phyloP scores from a whole-genome alignment of 2,888 invertebrate genomes.

The Melinaea marsaeus region DNA sequence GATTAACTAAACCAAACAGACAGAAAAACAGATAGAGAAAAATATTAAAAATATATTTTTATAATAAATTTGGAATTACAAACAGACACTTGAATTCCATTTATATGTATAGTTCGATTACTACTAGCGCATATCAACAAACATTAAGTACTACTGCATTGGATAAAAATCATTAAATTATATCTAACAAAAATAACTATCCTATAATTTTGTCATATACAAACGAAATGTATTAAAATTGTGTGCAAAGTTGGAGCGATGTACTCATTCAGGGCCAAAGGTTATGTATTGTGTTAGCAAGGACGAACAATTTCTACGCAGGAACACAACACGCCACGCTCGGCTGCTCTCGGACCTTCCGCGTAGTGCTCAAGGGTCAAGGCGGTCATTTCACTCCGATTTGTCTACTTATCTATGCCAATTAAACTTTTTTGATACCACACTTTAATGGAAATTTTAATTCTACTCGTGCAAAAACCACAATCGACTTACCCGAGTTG shows the following conservation, averaged over 20 bases:
- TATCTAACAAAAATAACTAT: too few species aligned
- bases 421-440: conserved; percentile 30
- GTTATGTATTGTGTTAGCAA: conserved; percentile 52
- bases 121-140: too few species aligned
- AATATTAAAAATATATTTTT: too few species aligned
- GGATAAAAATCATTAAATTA: too few species aligned
- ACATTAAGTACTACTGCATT: too few species aligned
- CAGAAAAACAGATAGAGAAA: too few species aligned
- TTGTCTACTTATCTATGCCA: conserved; percentile 30
- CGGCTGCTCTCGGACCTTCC: conserved; percentile 65
- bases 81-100: too few species aligned
- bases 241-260: conserved; percentile 2
- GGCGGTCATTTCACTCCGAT: conserved; percentile 39
- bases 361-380: conserved; percentile 51
- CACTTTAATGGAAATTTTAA: conserved; percentile 19
- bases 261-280: conserved; percentile 51
- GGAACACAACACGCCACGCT: conserved; percentile 55
- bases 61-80: too few species aligned
- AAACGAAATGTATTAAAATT: neutral
- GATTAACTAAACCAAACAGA: too few species aligned
- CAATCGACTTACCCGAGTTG: neutral
- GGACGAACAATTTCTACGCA: conserved; percentile 75
- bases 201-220: conserved; percentile 1
- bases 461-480: neutral
- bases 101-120: too few species aligned